Conservation (phyloP, 2,113 vertebrate genomes). For the Theristicus caerulescens region DNA sequence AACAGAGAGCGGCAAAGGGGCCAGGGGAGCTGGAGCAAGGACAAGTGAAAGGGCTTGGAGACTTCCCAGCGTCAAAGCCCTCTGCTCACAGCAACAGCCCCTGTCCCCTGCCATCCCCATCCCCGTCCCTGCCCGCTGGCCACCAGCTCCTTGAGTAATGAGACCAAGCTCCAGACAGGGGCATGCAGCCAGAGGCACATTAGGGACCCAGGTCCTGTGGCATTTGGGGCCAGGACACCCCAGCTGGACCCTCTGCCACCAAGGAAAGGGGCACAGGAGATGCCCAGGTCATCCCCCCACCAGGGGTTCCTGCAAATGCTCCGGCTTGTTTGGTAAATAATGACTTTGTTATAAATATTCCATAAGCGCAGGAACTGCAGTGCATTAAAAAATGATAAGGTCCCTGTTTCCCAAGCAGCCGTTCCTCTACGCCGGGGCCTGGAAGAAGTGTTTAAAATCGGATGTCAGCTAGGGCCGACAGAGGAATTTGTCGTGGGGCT, state of each 20-base stretch:
- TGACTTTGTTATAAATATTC: constrained; percentile 70
- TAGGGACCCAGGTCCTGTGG: not conserved
- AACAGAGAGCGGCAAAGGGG: not conserved
- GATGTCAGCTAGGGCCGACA: constrained; percentile 73
- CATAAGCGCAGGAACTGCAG: constrained; percentile 64
- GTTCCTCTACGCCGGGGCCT: constrained; percentile 5
- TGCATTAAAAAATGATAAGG: constrained; percentile 73
- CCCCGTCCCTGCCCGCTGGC: not conserved
- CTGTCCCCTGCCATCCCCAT: not conserved
- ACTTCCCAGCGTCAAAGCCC: not conserved
- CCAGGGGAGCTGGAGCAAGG: not conserved
- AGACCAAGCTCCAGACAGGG: not conserved
- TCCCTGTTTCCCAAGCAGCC: constrained; percentile 16
- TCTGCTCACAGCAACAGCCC: rapidly evolving
- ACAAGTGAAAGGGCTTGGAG: rapidly evolving
- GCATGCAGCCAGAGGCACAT: rapidly evolving
- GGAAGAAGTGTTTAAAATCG: constrained; percentile 69
- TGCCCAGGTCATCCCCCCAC: rapidly evolving
- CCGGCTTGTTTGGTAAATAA: constrained; percentile 64
- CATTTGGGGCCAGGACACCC: no score
- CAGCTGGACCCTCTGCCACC: not conserved
- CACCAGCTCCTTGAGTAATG: not conserved
- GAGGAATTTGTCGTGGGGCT: constrained; percentile 76
- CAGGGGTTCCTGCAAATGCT: not conserved
- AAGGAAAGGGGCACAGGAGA: not conserved